Evolutionary conservation across 2,888 invertebrate species (phyloP).

Genomic region (Lycia hirtaria): DNA sequence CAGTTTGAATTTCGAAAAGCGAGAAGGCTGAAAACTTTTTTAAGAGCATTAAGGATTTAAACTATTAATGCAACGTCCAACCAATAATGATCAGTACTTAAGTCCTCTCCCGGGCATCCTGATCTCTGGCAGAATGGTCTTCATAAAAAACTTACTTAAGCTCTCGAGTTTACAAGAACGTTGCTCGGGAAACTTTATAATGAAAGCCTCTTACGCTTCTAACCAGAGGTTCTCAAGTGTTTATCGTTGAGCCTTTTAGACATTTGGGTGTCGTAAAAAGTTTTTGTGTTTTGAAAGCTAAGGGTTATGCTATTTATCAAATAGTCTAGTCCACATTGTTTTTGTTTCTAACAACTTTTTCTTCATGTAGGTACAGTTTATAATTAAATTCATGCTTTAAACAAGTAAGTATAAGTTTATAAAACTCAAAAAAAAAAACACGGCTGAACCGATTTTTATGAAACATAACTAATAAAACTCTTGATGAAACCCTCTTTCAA

Average conservation of each 20-base stretch:
- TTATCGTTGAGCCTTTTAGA: not conserved
- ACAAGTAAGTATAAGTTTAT: too few relatives aligned
- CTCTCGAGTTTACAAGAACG: conserved; percentile 47
- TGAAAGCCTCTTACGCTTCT: conserved; percentile 57
- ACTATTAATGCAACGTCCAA: conserved; percentile 15
- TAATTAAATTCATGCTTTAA: too few relatives aligned
- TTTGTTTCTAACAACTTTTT: too few relatives aligned
- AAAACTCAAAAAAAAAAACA: too few relatives aligned
- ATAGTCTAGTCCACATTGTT: too few relatives aligned
- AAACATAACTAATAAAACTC: too few relatives aligned
- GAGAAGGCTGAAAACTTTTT: conserved; percentile 11
- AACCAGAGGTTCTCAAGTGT: conserved; percentile 35
- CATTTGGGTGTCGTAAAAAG: not conserved
- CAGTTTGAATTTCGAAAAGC: conserved; percentile 12
- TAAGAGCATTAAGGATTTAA: conserved; percentile 8
- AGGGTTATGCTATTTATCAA: too few relatives aligned
- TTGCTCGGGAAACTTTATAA: conserved; percentile 54
- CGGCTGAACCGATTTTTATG: too few relatives aligned
- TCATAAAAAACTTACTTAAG: conserved; percentile 46
- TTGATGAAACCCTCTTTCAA: too few relatives aligned
- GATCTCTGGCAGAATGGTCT: conserved; percentile 27
- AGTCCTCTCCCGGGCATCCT: conserved; percentile 5
- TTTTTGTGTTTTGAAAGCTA: too few relatives aligned
- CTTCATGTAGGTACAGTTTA: too few relatives aligned
- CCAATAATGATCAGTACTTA: conserved; percentile 26